Evolutionary conservation across 2,888 invertebrate species (phyloP), one percentile per base, ranked within the genome.

Genomic region (Catocala nupta): DNA sequence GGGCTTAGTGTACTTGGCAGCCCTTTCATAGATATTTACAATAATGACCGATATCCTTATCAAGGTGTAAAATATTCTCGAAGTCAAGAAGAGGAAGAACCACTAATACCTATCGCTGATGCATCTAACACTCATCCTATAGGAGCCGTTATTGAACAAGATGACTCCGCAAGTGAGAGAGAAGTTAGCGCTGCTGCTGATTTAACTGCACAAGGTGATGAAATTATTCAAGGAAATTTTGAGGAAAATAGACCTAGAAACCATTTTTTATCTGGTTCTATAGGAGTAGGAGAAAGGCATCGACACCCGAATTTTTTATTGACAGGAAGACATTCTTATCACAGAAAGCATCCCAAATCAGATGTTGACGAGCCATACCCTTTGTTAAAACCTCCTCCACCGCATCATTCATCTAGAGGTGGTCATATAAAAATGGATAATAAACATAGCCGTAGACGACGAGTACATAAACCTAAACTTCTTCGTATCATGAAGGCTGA

Each of bases 81-180:
- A 50, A 94, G 94, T 77, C 92, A 93, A 81, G 94, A 94, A 78
- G 94, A 93, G 74, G 92, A 92, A 74, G 93, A 93, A 80, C 90
- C 85, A 55, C 85, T 88, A 56, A 77, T 92, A 68, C 93, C 93
- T 0, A 91, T 93, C 59, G 90, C 92, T 53, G 93, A 91, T 50
- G 84, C 91, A 34, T 90, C 92, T 1, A 91, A 81, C 66, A 91
- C 80, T 51, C 92, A 94, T 71, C 92, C 93, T 1, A 94, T 94
- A 61, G 94, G 94, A 33, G 93, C 94, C 36, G 94, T 94, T 0
- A 86, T 93, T 56, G 94, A 94, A 72, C 89, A 92, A 83, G 92
- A 90, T 57, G 91, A 89, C 50, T 65, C 82, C 45, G 77, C 80
- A 49, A 86, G 83, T 72, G 88, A 82, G 48, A 81, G 83, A 33